Base-by-base conservation (phyloP, 2,797 vertebrate genomes). In the Mormyrops boulengeri region DNA sequence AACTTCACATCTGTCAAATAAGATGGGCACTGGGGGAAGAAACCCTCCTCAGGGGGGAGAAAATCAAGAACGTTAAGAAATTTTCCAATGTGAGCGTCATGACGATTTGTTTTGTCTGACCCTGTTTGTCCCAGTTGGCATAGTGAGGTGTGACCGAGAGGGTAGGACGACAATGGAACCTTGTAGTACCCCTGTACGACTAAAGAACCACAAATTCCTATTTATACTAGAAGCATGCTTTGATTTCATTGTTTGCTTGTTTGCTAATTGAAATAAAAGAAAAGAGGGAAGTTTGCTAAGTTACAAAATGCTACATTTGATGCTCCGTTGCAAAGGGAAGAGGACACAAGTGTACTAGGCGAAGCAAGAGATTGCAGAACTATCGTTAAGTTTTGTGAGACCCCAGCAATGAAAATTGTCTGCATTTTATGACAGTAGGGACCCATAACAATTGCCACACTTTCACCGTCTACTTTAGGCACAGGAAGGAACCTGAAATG, bases 401-500 rank as follows among this genome's bases (percentile, higher is more conserved):
- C 50, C 50, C 14, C 52, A 30, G 22, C 52, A 17, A 52, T 86
- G 85, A 86, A 53, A 34, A 34, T 1, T 86, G 26, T 86, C 26
- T 82, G 77, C 41, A 82, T 47, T 47, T 82, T 82, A 82, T 47
- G 38, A 82, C 8, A 47, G 26, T 5, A 8, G 19, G 55, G 17
- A 60, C 30, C 53, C 0, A n/a, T n/a, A 41, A 60, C 5, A 55
- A 30, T 19, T 50, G 14, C 5, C 34, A 73, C 69, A 73, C 1
- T 12, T 14, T 73, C 34, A 73, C 7, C 41, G 47, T 85, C 44
- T 53, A 85, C 17, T 52, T 85, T 22, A 88, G 52, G 7, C 5
- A 12, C 86, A 62, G 86, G 53, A 60, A 57, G 53, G 86, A 88
- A 62, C 86, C 52, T 88, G 86, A 62, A 44, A 8, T n/a, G 86